Conservation (phyloP, 2,113 vertebrate species). For the Phrynosoma blainvillii region DNA sequence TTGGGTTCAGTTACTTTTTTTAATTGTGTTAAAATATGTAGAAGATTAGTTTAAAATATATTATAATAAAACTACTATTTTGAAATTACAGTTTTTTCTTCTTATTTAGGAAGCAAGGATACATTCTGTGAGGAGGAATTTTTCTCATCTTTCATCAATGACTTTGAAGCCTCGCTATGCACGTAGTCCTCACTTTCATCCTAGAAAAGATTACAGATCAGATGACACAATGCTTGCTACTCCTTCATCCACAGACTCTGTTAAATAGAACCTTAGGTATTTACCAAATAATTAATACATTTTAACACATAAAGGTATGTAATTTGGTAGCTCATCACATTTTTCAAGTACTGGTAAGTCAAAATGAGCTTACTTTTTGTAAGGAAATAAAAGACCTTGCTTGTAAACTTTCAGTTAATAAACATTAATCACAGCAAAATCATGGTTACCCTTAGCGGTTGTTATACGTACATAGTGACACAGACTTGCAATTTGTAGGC, state of each 20-base stretch:
- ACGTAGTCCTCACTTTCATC: constrained; percentile 59
- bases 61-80: constrained; percentile 35
- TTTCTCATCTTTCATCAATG: constrained; percentile 57
- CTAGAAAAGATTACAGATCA: constrained; percentile 63
- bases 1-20: neutral
- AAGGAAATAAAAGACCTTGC: constrained; percentile 39
- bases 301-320: neutral
- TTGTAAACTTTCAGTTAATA: constrained; percentile 10
- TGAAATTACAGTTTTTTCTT: constrained; percentile 58
- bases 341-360: constrained; percentile 40
- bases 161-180: constrained; percentile 60
- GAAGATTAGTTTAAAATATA: neutral
- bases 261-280: constrained; percentile 62
- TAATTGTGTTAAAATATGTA: neutral
- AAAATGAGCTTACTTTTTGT: constrained; percentile 51
- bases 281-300: constrained; percentile 17
- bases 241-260: constrained; percentile 63
- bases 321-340: constrained; percentile 38
- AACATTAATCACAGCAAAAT: constrained; percentile 52
- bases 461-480: constrained; percentile 41
- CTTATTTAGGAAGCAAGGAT: constrained; percentile 71
- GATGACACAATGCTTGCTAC: constrained; percentile 61
- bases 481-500: constrained; percentile 44
- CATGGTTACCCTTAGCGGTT: constrained; percentile 58
- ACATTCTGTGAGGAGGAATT: constrained; percentile 71